phyloP scores from a whole-genome alignment of 2,797 vertebrate species.

The Enteromius thamalakanensis region DNA sequence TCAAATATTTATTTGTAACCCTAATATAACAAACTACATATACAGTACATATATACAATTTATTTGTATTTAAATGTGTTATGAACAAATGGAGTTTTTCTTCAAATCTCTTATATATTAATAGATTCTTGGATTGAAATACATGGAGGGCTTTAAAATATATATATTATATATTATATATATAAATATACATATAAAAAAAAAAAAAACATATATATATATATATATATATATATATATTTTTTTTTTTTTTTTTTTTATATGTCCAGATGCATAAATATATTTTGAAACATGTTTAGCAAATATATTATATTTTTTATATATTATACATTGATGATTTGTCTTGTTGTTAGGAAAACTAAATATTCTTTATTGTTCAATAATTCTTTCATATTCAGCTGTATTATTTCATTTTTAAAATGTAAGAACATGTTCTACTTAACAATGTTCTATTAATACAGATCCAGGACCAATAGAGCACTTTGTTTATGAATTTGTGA shows the following conservation, averaged over 20 bases:
- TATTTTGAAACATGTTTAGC: neutral
- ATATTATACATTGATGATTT: neutral
- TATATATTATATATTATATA: too few species aligned
- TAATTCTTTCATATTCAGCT: neutral
- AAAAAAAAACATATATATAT: too few species aligned
- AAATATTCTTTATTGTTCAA: neutral
- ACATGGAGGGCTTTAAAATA: too few species aligned
- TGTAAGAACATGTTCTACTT: neutral
- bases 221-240: neutral
- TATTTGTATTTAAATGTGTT: too few species aligned
- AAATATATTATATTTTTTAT: neutral
- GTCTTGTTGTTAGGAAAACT: neutral
- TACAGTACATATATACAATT: too few species aligned
- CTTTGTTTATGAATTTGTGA: neutral
- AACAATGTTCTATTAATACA: neutral
- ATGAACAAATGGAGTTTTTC: too few species aligned
- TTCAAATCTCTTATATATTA: too few species aligned
- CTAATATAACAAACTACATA: too few species aligned
- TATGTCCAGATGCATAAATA: neutral
- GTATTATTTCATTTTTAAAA: neutral
- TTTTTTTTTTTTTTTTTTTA: too few species aligned
- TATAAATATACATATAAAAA: too few species aligned
- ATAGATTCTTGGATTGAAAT: too few species aligned
- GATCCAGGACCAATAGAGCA: neutral
- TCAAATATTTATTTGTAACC: too few species aligned